Base-by-base conservation (phyloP, 2,113 vertebrate genomes). In the Phainopepla nitens region DNA sequence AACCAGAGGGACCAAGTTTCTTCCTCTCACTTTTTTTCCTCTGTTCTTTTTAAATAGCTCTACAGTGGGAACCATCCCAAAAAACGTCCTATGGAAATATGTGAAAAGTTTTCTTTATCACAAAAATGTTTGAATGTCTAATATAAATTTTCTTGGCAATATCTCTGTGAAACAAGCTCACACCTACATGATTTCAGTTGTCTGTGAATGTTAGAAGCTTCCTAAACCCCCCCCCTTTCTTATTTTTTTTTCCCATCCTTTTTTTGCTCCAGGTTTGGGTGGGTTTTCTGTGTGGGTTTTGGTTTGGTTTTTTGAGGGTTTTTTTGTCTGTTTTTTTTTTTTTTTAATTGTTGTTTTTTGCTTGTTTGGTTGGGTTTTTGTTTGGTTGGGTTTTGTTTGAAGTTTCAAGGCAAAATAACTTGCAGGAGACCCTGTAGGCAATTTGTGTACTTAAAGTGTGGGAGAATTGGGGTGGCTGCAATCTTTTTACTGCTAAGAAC, bases 201-300 rank as follows among this genome's bases (percentile, higher is more conserved):
- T 49, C 29, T 66, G 33, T 39, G 44, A 65, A 64, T 76, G 54
- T 56, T 41, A 70, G 39, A 75, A 80, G 19, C n/a, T 29, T 12
- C 27, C 31, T 39, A 65, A 41, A 69, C 29, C 2, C 3, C 10
- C 3, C 10, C 2, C 1, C 1, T 8, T 15, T 5, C 2, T 29
- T n/a, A 0, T 11, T 31, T 2, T 11, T 18, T 12, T 5, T 3
- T 0, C 4, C 9, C 6, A 17, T 33, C 8, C 3, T 20, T 9
- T 69, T 20, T 9, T 69, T 79, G 8, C 29, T 51, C 44, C 25
- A 73, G 2, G 2, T 62, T 84, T 57, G 28, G 9, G 15, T 33
- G 45, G 22, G 15, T 14, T 78, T 78, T 77, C 19, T 36, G 16
- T 54, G 11, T 17, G 8, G 4, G 8, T 39, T 39, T 39, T 58